A percentile compares a stretch with the other conserved stretches of the same genome.
Conservation (phyloP, 1,140 invertebrate genomes). For the Melanaphis sacchari region DNA sequence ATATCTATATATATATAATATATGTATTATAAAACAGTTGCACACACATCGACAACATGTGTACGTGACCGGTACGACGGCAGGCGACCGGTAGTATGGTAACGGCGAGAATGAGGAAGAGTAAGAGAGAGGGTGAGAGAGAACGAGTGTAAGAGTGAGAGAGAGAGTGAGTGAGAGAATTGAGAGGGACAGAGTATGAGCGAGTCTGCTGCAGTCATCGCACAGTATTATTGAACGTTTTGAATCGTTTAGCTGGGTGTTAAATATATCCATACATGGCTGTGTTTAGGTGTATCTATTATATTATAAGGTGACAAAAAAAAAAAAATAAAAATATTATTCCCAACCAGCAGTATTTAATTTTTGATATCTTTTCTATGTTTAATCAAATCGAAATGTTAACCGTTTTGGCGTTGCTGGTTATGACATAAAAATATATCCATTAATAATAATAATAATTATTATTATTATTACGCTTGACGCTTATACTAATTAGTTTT, state of each 20-base stretch:
- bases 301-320: neutral
- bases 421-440: neutral
- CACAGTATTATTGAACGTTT: conserved; percentile 22
- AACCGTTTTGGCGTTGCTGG: neutral
- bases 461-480: neutral
- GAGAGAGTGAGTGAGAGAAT: neutral
- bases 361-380: neutral
- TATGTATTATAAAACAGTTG: neutral
- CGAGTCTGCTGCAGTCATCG: neutral
- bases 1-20: neutral
- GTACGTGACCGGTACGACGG: conserved; percentile 17
- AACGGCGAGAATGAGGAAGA: neutral
- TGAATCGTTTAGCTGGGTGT: conserved; percentile 20
- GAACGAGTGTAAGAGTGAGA: no score
- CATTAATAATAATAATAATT: neutral
- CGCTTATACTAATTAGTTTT: neutral
- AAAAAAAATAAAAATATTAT: neutral
- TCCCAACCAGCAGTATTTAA: neutral
- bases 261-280: neutral
- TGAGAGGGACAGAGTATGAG: neutral
- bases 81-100: neutral
- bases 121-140: neutral
- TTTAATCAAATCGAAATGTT: neutral
- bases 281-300: neutral
- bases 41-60: conserved; percentile 37